phyloP scores from a whole-genome alignment of 1,140 invertebrate species.

The Bombus vancouverensis region DNA sequence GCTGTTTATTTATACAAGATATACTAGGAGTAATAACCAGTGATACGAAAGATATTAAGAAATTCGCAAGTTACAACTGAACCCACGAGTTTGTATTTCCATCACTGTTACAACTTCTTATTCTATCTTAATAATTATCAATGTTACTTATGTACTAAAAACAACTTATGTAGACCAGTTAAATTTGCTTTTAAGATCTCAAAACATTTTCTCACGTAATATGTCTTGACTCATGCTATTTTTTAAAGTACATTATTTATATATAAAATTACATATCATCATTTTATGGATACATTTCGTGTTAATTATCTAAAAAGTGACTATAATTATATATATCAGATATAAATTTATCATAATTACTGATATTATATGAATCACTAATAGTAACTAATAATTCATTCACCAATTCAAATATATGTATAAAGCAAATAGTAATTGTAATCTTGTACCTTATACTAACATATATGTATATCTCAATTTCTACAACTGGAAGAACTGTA shows the following conservation, averaged over 20 bases:
- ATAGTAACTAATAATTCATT: too few species aligned
- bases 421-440: constrained; percentile 5
- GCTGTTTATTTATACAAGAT: neutral
- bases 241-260: neutral
- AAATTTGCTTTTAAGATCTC: neutral
- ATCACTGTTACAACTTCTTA: neutral
- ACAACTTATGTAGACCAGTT: neutral
- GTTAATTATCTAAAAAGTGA: neutral
- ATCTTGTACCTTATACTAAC: neutral
- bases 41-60: neutral
- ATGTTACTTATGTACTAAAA: neutral
- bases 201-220: neutral
- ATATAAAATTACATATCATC: neutral
- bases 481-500: too few species aligned
- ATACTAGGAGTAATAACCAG: neutral
- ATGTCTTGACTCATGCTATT: neutral
- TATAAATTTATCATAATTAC: neutral
- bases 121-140: neutral
- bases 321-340: neutral
- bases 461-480: neutral
- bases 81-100: neutral
- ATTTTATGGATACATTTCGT: neutral
- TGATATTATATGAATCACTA: neutral
- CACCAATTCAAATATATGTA: constrained; percentile 3
- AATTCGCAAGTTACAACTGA: neutral